A percentile compares a stretch with the other conserved stretches of the same genome.
Evolutionary conservation across 1,140 invertebrate genomes (phyloP).

Genomic region (Nautilus pompilius): DNA sequence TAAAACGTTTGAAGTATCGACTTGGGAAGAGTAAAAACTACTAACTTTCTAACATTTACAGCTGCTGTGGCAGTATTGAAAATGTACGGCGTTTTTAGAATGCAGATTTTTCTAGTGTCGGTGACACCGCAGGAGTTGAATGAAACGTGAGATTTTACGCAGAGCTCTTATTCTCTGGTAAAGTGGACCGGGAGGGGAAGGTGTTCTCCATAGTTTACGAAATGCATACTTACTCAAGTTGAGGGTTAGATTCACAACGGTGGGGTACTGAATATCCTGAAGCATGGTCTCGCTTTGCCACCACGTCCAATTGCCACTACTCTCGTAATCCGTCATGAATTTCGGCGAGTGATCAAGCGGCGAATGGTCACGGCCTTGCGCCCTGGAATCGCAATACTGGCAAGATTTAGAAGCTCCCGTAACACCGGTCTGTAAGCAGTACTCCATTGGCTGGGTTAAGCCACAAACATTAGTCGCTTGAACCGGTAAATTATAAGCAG

Average conservation of each 20-base stretch:
- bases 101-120: too few species aligned
- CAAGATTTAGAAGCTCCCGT: constrained; percentile 61
- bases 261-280: constrained; percentile 83
- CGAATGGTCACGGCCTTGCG: constrained; percentile 62
- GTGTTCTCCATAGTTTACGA: too few species aligned
- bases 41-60: too few species aligned
- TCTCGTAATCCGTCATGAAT: constrained; percentile 89
- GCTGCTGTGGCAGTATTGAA: too few species aligned
- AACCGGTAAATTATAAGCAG: constrained; percentile 75
- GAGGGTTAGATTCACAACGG: constrained; percentile 88
- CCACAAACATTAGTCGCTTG: constrained; percentile 96
- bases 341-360: constrained; percentile 69
- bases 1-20: too few species aligned
- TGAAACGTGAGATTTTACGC: too few species aligned
- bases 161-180: too few species aligned
- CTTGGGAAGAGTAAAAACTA: too few species aligned
- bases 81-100: too few species aligned
- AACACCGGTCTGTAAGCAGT: constrained; percentile 81
- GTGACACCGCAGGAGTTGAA: too few species aligned
- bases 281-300: constrained; percentile 99
- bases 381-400: constrained; percentile 57
- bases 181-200: too few species aligned
- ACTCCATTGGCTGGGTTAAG: constrained; percentile 53
- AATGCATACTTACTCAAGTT: constrained; percentile 68
- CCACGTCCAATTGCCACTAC: constrained; percentile 87